Base-by-base conservation (phyloP, 2,888 invertebrate genomes). In the Stenodema calcarata region DNA sequence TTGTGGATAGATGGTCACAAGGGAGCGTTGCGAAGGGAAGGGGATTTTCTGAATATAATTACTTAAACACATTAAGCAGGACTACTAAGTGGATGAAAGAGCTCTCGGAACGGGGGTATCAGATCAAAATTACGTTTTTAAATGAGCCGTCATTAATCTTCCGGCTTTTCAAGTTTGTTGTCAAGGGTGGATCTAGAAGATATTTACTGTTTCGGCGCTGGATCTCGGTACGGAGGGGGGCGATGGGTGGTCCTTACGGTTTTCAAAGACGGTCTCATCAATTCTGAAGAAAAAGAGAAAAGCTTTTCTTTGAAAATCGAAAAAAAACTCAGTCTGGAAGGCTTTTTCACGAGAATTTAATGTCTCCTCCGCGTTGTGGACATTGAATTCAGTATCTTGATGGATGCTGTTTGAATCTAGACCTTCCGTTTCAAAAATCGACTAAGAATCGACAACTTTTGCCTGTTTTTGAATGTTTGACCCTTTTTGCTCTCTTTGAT, bases 91-190 rank as follows among this genome's bases (percentile, higher is more conserved):
- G 54, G 54, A 54, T 70, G 70, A 70, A 70, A 76, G 54, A 16
- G 76, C 14, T n/a, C n/a, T 9, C n/a, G 76, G 28, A 27, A 23
- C 9, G 27, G 70, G 16, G 16, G 76, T 76, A 76, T 81, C 81
- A 35, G 81, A 81, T 81, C 81, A 62, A 81, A 81, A 81, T 81
- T 81, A 81, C 81, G 69, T 81, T 81, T 81, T 81, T 81, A 81
- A 81, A 81, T 81, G 62, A 81, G 62, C 18, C 79, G 69, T 62
- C 81, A 81, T 81, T 81, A 81, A 81, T 81, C 81, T 62, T 81
- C 62, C 47, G 47, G 54, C 81, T 81, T 54, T 81, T 81, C 81
- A 81, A 81, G 54, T 35, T 50, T 50, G 54, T 81, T 81, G 81
- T 81, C 81, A 62, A 81, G 62, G 54, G n/a, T n/a, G 81, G 44